phyloP scores from a whole-genome alignment of 2,797 vertebrate genomes.

The Taeniopygia guttata region DNA sequence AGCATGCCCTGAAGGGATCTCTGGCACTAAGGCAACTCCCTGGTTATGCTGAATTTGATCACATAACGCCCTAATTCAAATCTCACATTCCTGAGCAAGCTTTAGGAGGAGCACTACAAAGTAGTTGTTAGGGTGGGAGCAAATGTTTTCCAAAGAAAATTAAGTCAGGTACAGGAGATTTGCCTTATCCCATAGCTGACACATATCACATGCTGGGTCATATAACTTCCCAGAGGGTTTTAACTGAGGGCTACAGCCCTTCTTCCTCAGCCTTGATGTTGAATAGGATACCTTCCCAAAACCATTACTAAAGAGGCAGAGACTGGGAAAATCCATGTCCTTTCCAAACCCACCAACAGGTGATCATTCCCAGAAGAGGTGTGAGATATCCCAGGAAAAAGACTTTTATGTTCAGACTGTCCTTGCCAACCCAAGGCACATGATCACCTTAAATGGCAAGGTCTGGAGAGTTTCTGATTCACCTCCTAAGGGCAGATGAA shows the following conservation, averaged over 20 bases:
- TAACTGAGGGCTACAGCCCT: not conserved
- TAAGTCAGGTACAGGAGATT: not conserved
- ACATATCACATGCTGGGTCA: rapidly evolving
- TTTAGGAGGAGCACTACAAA: not conserved
- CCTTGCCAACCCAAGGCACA: not conserved
- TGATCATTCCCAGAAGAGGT: not conserved
- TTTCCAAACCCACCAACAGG: not conserved
- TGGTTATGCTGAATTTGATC: not conserved
- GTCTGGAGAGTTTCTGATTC: not conserved
- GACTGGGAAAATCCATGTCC: not conserved
- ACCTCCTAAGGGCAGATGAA: not conserved
- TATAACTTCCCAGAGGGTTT: not conserved
- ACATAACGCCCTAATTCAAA: not conserved
- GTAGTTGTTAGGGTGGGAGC: not conserved
- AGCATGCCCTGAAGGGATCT: not conserved
- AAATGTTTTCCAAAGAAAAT: not conserved
- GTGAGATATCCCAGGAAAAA: not conserved
- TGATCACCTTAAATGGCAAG: not conserved
- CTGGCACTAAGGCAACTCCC: not conserved
- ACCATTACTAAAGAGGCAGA: not conserved
- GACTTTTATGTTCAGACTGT: not conserved
- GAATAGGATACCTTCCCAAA: not conserved
- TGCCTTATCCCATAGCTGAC: not conserved
- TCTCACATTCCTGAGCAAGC: not conserved
- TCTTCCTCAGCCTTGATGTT: not conserved